A percentile compares a stretch with the other conserved stretches of the same genome.
Evolutionary conservation across 2,888 invertebrate genomes (phyloP).

Genomic region (Thecocarcelia acutangulata): DNA sequence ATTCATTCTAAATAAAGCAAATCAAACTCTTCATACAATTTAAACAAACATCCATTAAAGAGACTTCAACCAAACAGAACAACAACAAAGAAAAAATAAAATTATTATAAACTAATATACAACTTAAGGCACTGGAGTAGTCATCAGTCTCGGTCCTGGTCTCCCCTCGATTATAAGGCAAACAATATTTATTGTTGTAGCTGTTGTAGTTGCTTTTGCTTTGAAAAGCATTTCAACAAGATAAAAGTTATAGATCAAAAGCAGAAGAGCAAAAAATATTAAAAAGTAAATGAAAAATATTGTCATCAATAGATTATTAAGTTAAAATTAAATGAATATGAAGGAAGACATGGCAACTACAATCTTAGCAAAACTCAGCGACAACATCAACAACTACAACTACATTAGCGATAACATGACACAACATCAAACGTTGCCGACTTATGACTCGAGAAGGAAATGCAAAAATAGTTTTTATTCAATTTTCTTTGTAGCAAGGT

Average conservation of each 20-base stretch:
- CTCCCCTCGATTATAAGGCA: conserved; percentile 60
- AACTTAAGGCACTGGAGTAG: conserved; percentile 25
- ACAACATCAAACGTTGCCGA: conserved; percentile 65
- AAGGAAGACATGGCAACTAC: conserved; percentile 61
- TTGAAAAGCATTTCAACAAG: conserved; percentile 50
- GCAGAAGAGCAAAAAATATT: conserved; percentile 39
- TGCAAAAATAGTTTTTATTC: conserved; percentile 43
- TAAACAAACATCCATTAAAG: conserved; percentile 61
- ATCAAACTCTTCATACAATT: conserved; percentile 30
- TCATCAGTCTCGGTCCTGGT: background rate
- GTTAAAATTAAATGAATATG: conserved; percentile 59
- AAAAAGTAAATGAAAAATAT: conserved; percentile 56
- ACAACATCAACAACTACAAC: conserved; percentile 49
- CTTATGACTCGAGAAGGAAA: conserved; percentile 62
- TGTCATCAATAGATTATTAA: conserved; percentile 69
- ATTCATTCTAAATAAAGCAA: conserved; percentile 33
- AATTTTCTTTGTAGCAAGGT: conserved; percentile 25
- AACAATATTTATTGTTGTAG: conserved; percentile 20
- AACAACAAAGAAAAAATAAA: conserved; percentile 28
- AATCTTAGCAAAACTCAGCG: conserved; percentile 43
- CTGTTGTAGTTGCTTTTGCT: background rate
- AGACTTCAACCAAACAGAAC: conserved; percentile 45
- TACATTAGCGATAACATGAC: conserved; percentile 64
- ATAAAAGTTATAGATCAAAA: conserved; percentile 66
- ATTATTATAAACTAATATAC: conserved; percentile 45